A percentile compares a stretch with the other conserved stretches of the same genome.
Evolutionary conservation across 1,140 invertebrate genomes (phyloP).

Genomic region (Augochlora pura): DNA sequence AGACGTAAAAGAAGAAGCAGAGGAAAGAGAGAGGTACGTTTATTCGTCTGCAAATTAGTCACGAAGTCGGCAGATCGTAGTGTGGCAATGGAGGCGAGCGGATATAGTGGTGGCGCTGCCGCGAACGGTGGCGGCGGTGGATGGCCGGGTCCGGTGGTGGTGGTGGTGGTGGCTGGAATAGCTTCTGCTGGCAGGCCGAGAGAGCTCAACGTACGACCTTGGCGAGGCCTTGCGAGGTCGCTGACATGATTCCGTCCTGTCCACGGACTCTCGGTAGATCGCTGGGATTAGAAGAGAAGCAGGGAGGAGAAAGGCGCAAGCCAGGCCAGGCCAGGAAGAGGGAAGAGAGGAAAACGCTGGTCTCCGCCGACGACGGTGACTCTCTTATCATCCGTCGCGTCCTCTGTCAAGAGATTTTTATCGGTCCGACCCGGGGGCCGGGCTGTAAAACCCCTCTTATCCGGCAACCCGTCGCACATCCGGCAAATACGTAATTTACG

Average conservation of each 20-base stretch:
- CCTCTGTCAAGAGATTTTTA: slow-evolving; percentile 25
- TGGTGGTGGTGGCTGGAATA: slow-evolving; percentile 60
- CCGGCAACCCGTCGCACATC: slow-evolving; percentile 4
- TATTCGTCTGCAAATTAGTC: slow-evolving; percentile 73
- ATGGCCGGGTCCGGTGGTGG: slow-evolving; percentile 59
- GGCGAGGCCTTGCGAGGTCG: slow-evolving; percentile 78
- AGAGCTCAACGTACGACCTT: slow-evolving; percentile 79
- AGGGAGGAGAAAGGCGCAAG: no score
- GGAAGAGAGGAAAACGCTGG: not conserved
- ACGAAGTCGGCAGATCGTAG: slow-evolving; percentile 67
- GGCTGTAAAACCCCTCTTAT: slow-evolving; percentile 5
- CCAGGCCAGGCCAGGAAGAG: slow-evolving; percentile 2
- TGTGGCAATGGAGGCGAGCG: slow-evolving; percentile 49
- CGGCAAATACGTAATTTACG: slow-evolving; percentile 41
- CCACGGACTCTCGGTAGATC: slow-evolving; percentile 58
- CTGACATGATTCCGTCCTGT: slow-evolving; percentile 75
- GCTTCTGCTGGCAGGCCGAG: slow-evolving; percentile 68
- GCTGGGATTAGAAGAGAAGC: slow-evolving; percentile 49
- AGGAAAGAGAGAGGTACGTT: slow-evolving; percentile 21
- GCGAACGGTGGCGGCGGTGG: slow-evolving; percentile 58
- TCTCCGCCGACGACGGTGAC: slow-evolving; percentile 18
- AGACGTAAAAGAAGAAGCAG: slow-evolving; percentile 15
- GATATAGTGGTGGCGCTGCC: slow-evolving; percentile 44
- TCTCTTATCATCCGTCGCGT: slow-evolving; percentile 46
- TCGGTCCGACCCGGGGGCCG: slow-evolving; percentile 19